Conservation (phyloP, 1,140 invertebrate genomes). For the Lepidurus arcticus region DNA sequence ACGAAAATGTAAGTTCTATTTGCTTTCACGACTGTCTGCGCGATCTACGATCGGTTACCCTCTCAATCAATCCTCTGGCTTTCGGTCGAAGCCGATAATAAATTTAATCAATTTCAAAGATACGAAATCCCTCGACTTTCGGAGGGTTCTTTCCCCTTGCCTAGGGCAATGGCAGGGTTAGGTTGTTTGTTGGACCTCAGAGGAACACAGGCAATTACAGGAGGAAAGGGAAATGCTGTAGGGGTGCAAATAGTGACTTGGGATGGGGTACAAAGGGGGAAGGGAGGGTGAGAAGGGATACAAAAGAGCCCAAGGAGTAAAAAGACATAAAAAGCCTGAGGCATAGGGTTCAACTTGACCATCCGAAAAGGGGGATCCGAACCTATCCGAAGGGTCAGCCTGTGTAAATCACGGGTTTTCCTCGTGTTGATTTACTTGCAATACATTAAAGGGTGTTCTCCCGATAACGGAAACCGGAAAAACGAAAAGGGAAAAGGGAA, state of each 20-base stretch:
- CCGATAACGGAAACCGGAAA: neutral
- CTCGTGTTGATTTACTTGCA: neutral
- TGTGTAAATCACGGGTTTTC: neutral
- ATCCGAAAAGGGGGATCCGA: too few species aligned
- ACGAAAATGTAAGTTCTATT: too few species aligned
- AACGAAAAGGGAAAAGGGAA: neutral
- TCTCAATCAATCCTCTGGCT: too few species aligned
- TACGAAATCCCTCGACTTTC: too few species aligned
- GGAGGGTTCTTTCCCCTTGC: neutral
- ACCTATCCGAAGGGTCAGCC: neutral
- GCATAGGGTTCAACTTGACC: too few species aligned
- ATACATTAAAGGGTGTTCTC: neutral
- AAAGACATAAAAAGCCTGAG: too few species aligned
- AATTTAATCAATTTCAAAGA: too few species aligned
- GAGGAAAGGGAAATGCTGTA: neutral
- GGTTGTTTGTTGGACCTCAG: neutral
- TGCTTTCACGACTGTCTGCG: too few species aligned
- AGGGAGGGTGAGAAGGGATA: neutral
- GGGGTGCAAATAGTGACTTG: neutral
- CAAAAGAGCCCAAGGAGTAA: neutral
- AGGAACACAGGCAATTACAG: conserved; percentile 4
- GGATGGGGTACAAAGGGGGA: neutral
- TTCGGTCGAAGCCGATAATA: too few species aligned
- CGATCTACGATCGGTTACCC: too few species aligned
- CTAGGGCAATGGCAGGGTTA: neutral